phyloP scores from a whole-genome alignment of 1,140 invertebrate species.

The Thalassaphorura encarpata region DNA sequence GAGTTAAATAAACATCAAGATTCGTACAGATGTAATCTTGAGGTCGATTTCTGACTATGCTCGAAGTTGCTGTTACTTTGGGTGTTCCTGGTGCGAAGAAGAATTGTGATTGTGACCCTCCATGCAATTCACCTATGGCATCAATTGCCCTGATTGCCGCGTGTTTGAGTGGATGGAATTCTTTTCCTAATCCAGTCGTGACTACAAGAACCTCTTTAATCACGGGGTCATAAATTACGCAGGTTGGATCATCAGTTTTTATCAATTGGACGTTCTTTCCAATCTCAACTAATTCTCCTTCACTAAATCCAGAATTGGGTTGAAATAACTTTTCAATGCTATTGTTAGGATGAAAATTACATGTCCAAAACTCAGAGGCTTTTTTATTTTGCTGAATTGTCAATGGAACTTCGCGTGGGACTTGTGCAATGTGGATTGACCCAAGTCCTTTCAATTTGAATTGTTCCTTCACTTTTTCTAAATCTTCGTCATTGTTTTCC shows the following conservation, averaged over 20 bases:
- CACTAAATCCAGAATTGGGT: slow-evolving; percentile 49
- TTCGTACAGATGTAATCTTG: slow-evolving; percentile 72
- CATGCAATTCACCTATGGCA: slow-evolving; percentile 66
- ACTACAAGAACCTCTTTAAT: slow-evolving; percentile 53
- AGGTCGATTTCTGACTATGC: slow-evolving; percentile 2
- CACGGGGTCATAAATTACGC: slow-evolving; percentile 58
- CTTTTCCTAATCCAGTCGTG: slow-evolving; percentile 43
- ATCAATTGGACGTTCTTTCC: slow-evolving; percentile 51
- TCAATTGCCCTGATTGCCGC: slow-evolving; percentile 76
- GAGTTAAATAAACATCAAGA: slow-evolving; percentile 70
- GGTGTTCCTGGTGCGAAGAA: background rate
- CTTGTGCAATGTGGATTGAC: slow-evolving; percentile 44
- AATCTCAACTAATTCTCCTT: slow-evolving; percentile 45
- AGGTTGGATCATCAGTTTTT: slow-evolving; percentile 39
- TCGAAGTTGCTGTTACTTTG: background rate
- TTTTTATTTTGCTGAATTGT: slow-evolving; percentile 56
- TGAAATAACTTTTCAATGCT: slow-evolving; percentile 47
- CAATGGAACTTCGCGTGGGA: slow-evolving; percentile 51
- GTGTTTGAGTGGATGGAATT: slow-evolving; percentile 65
- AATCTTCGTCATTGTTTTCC: slow-evolving; percentile 6
- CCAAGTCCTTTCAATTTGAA: slow-evolving; percentile 42
- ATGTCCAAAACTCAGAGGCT: slow-evolving; percentile 59
- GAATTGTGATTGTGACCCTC: slow-evolving; percentile 58
- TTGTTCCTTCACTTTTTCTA: slow-evolving; percentile 35
- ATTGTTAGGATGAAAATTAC: slow-evolving; percentile 69